phyloP scores from a whole-genome alignment of 2,113 vertebrate genomes.

The Numenius arquata region DNA sequence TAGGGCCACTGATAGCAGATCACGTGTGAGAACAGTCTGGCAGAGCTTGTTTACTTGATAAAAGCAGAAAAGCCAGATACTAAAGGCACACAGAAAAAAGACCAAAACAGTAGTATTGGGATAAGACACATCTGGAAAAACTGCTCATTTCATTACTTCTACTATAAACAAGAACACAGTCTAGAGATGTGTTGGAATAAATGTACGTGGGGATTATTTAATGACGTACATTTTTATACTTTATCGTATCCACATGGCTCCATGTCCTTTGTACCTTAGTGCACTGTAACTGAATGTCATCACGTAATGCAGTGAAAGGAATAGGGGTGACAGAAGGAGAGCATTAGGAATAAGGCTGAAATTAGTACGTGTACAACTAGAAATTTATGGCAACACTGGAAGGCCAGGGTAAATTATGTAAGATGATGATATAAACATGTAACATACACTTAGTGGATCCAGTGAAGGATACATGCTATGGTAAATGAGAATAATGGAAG shows the following conservation, averaged over 20 bases:
- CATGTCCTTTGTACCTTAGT: neutral
- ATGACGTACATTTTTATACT: neutral
- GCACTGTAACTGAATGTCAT: neutral
- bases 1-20: neutral
- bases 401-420: neutral
- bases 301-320: neutral
- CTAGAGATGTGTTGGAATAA: constrained; percentile 27
- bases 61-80: constrained; percentile 35
- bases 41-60: neutral
- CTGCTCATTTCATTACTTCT: constrained; percentile 26
- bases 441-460: neutral
- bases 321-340: neutral
- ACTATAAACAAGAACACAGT: constrained; percentile 4
- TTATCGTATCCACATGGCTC: neutral
- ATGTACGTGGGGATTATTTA: neutral
- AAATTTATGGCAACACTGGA: neutral
- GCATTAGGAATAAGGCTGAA: neutral
- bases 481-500: neutral
- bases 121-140: constrained; percentile 38
- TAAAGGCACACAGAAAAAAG: constrained; percentile 28
- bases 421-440: neutral
- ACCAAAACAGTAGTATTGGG: neutral
- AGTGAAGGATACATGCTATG: neutral
- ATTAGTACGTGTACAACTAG: neutral
- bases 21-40: neutral